phyloP scores from a whole-genome alignment of 2,113 vertebrate species.

The Ageneiosus marmoratus region DNA sequence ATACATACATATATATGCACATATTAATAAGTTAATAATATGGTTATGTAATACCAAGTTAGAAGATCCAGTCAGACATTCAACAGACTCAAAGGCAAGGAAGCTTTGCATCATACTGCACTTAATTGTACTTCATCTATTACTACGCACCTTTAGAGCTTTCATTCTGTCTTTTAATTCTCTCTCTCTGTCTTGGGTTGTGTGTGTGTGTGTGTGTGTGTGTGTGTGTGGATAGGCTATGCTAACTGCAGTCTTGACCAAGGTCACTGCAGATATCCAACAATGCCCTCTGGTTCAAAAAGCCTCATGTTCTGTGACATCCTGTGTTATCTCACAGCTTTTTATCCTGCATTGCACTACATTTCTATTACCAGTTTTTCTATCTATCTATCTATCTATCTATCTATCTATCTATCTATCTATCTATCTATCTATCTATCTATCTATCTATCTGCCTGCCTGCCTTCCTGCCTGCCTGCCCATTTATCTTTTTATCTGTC shows the following conservation, averaged over 20 bases:
- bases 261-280: conserved; percentile 33
- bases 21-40: not conserved
- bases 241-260: conserved; percentile 33
- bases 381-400: too few species aligned
- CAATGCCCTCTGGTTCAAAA: conserved; percentile 44
- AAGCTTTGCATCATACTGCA: not conserved
- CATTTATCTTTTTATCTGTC: too few species aligned
- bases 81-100: not conserved
- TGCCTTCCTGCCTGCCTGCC: too few species aligned
- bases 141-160: not conserved
- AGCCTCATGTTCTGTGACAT: conserved; percentile 38
- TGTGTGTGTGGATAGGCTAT: not conserved
- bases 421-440: too few species aligned
- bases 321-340: conserved; percentile 32
- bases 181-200: not conserved
- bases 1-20: not conserved
- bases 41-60: not conserved
- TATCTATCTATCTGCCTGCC: too few species aligned
- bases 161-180: not conserved
- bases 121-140: not conserved
- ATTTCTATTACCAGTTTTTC: not conserved
- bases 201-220: not conserved
- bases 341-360: conserved; percentile 31
- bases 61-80: not conserved
- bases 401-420: too few species aligned